A percentile compares a stretch with the other conserved stretches of the same genome.
phyloP scores from a whole-genome alignment of 2,888 invertebrate species.

The Phyllotreta striolata region DNA sequence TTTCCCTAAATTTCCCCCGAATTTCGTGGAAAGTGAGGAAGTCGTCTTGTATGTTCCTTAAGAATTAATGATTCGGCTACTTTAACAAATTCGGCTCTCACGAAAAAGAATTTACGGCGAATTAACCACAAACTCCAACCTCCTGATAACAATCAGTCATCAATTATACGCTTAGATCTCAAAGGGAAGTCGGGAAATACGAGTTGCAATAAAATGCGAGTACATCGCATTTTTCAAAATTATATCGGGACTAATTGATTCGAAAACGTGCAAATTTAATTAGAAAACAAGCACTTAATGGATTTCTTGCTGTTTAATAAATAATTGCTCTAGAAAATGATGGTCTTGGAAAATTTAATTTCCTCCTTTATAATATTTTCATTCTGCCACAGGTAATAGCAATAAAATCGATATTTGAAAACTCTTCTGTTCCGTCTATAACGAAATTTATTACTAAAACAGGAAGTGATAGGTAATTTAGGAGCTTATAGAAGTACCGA shows the following conservation, averaged over 20 bases:
- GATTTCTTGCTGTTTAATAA: too few species aligned
- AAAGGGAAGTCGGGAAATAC: conserved; percentile 11
- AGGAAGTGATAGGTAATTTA: conserved; percentile 13
- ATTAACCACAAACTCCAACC: conserved; percentile 27
- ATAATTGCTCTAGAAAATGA: too few species aligned
- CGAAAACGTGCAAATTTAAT: neutral
- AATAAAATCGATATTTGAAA: conserved; percentile 12
- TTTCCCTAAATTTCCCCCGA: too few species aligned
- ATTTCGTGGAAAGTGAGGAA: neutral
- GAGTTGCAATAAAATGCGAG: conserved; percentile 5
- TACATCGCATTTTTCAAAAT: conserved; percentile 18
- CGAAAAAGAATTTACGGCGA: conserved; percentile 30
- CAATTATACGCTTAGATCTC: conserved; percentile 20
- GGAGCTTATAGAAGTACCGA: conserved; percentile 6
- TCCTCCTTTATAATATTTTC: conserved; percentile 11
- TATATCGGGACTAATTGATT: conserved; percentile 8
- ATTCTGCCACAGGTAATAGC: conserved; percentile 1
- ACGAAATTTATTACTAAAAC: conserved; percentile 16
- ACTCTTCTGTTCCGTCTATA: conserved; percentile 9
- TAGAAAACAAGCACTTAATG: too few species aligned
- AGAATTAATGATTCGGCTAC: conserved; percentile 31
- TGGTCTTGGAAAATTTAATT: conserved; percentile 2
- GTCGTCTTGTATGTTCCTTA: conserved; percentile 23
- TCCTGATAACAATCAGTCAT: conserved; percentile 25
- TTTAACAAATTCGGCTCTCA: conserved; percentile 32